These are phyloP conservation scores for Platalea minor DNA, from an alignment of 2,797 vertebrate genomes.

Conservation along the genomic window DNA sequence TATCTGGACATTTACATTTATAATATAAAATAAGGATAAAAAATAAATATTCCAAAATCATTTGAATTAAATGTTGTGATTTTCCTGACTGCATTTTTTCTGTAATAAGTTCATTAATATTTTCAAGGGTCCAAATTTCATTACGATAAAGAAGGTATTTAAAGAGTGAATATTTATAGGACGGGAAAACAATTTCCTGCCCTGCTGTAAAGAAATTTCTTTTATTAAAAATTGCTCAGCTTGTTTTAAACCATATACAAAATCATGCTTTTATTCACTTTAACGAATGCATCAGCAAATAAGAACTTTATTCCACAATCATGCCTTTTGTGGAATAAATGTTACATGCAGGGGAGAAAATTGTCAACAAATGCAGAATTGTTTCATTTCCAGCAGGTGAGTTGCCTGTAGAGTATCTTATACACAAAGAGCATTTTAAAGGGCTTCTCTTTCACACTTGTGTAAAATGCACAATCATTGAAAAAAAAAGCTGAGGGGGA, in stretches of 20 bases:
- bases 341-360: background rate
- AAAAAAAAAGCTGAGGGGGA: background rate
- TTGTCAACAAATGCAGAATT: background rate
- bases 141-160: background rate
- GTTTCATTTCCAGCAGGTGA: conserved; percentile 3
- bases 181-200: background rate
- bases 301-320: background rate
- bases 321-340: background rate
- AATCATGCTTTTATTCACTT: background rate
- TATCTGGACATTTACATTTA: background rate
- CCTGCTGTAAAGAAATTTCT: background rate
- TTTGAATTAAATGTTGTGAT: background rate
- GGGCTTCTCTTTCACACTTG: background rate
- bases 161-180: background rate
- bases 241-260: background rate
- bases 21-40: background rate
- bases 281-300: background rate
- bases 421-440: background rate
- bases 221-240: background rate
- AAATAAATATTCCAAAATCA: background rate
- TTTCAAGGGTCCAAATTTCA: background rate
- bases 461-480: background rate
- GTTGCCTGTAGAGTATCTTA: background rate
- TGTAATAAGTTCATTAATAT: background rate
- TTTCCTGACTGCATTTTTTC: background rate